Percentiles rank a stretch among this genome's conserved stretches.
phyloP scores from a whole-genome alignment of 2,888 invertebrate species.

The Lycia hirtaria region DNA sequence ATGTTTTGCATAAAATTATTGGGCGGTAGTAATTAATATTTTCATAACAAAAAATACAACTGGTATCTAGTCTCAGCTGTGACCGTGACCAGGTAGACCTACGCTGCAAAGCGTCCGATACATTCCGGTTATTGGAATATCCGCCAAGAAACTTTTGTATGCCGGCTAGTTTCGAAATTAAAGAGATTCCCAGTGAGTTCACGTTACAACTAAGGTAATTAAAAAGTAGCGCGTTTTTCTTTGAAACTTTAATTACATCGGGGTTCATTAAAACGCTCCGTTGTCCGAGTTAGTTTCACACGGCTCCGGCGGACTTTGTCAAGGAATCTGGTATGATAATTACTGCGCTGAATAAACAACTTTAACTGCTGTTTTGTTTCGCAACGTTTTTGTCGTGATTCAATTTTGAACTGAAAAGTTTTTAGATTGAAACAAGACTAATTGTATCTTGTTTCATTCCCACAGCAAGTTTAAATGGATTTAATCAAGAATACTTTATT shows the following conservation, averaged over 20 bases:
- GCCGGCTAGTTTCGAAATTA: conserved; percentile 33
- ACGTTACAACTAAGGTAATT: conserved; percentile 51
- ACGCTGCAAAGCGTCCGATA: no score
- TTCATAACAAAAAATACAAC: no score
- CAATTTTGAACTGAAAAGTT: neutral
- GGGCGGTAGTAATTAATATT: no score
- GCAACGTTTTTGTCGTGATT: conserved; percentile 4
- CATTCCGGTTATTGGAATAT: conserved; percentile 4
- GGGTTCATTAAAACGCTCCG: conserved; percentile 52
- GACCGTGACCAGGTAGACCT: no score
- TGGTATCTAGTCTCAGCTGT: no score
- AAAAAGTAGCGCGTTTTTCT: conserved; percentile 50
- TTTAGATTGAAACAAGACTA: no score
- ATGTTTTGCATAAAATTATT: no score
- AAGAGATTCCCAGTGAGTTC: conserved; percentile 44
- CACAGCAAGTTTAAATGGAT: no score
- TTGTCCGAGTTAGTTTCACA: conserved; percentile 39
- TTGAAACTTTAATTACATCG: conserved; percentile 49
- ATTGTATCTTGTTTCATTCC: no score
- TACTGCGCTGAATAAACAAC: conserved; percentile 40
- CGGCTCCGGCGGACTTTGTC: conserved; percentile 39
- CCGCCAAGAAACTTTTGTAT: conserved; percentile 22
- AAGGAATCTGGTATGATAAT: conserved; percentile 38
- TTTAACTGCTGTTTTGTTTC: conserved; percentile 22
- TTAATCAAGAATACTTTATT: no score